Percentiles rank a stretch among this genome's conserved stretches.
These are phyloP conservation scores for Acrocephalus scirpaceus DNA, from an alignment of 2,797 vertebrate species.

Conservation along the genomic window DNA sequence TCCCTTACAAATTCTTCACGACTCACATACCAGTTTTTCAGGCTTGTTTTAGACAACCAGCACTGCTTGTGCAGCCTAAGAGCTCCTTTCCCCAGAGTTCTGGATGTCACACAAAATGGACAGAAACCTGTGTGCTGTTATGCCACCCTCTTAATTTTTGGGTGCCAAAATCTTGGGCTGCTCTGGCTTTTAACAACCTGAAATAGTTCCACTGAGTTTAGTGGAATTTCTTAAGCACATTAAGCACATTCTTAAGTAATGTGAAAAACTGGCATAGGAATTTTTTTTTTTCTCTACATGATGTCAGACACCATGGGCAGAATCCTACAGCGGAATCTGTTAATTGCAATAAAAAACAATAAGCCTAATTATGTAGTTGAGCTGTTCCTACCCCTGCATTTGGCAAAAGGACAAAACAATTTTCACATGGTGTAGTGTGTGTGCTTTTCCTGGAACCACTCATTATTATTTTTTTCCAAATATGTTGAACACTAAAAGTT, in stretches of 20 bases:
- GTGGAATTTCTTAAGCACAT: background rate
- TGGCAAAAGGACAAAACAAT: background rate
- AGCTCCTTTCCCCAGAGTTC: background rate
- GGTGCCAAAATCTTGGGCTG: background rate
- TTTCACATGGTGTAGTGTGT: background rate
- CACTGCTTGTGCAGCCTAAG: background rate
- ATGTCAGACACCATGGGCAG: background rate
- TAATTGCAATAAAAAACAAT: background rate
- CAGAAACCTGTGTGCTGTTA: background rate
- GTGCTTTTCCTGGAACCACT: background rate
- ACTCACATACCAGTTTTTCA: background rate
- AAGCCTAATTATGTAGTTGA: background rate
- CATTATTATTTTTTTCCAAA: background rate
- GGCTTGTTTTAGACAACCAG: background rate
- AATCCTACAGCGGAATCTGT: background rate
- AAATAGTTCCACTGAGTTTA: background rate
- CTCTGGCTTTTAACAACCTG: background rate
- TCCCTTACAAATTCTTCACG: background rate
- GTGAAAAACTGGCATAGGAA: background rate
- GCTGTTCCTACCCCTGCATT: background rate
- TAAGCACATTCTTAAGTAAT: background rate
- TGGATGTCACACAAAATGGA: background rate
- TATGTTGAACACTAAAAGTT: background rate
- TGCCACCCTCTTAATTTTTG: background rate
- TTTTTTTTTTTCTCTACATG: background rate